Conservation (phyloP, 1,140 invertebrate species). For the Musca domestica region DNA sequence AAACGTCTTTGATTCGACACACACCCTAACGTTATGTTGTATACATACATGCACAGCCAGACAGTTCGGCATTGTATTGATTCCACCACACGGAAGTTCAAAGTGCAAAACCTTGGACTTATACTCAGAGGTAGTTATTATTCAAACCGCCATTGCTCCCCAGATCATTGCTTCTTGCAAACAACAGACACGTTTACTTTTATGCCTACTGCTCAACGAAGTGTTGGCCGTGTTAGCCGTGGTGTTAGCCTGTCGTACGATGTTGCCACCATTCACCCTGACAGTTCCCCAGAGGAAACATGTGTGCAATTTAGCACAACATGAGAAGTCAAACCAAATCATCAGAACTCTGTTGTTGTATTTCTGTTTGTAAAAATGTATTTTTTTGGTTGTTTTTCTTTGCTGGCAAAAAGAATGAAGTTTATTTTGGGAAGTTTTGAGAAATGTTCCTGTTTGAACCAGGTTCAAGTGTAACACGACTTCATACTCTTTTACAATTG, state of each 20-base stretch:
- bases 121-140: slow-evolving; percentile 13
- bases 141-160: slow-evolving; percentile 4
- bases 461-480: too few species aligned
- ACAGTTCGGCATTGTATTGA: background rate
- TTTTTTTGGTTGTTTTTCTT: background rate
- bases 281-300: slow-evolving; percentile 14
- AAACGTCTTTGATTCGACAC: too few species aligned
- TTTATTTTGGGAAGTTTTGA: too few species aligned
- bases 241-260: background rate
- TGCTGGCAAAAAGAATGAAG: too few species aligned
- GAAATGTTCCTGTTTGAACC: too few species aligned
- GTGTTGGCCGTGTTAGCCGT: too few species aligned
- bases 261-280: background rate
- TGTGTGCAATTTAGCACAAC: slow-evolving; percentile 20
- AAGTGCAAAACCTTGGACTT: slow-evolving; percentile 8
- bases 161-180: background rate
- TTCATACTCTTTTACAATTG: too few species aligned
- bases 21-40: background rate
- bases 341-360: slow-evolving; percentile 2
- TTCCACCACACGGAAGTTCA: background rate
- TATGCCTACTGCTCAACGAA: too few species aligned
- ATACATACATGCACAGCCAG: background rate
- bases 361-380: background rate
- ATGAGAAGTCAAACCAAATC: slow-evolving; percentile 20
- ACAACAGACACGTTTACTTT: slow-evolving; percentile 3